These are phyloP conservation scores for Hylaea fasciaria DNA, from an alignment of 2,888 invertebrate genomes.

Conservation along the genomic window DNA sequence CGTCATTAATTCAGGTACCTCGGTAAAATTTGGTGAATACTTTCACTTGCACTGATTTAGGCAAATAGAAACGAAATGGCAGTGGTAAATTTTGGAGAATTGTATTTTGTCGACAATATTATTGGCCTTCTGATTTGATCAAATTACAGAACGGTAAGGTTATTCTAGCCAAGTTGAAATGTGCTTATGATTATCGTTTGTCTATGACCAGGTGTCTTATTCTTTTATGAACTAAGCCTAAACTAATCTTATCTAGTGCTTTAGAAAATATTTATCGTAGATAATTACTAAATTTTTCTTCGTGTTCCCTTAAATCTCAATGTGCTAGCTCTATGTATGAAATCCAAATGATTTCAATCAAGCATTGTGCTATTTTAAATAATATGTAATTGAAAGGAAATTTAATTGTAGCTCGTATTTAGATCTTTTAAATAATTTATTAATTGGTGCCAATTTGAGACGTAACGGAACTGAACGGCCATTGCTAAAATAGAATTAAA, in stretches of 20 bases:
- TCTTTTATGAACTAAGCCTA: slow-evolving; percentile 25
- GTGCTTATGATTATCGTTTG: slow-evolving; percentile 7
- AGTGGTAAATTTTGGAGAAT: too few species aligned
- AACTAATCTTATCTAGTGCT: slow-evolving; percentile 18
- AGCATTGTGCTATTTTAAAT: slow-evolving; percentile 32
- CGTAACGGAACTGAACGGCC: slow-evolving; percentile 49
- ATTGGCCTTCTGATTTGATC: neutral
- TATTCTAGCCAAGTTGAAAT: slow-evolving; percentile 12
- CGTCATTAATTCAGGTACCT: too few species aligned
- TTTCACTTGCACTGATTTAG: too few species aligned
- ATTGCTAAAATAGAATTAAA: slow-evolving; percentile 46
- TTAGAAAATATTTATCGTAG: slow-evolving; percentile 12
- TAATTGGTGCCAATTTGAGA: slow-evolving; percentile 71
- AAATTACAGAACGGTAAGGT: slow-evolving; percentile 12
- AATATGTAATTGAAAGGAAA: slow-evolving; percentile 32
- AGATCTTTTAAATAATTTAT: slow-evolving; percentile 42
- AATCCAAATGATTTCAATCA: slow-evolving; percentile 15
- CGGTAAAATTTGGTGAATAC: too few species aligned
- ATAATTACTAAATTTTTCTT: slow-evolving; percentile 30
- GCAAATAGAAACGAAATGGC: too few species aligned
- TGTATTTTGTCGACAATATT: too few species aligned
- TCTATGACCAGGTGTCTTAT: slow-evolving; percentile 32
- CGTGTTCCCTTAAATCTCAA: slow-evolving; percentile 18
- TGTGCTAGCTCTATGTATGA: slow-evolving; percentile 11
- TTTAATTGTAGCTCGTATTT: slow-evolving; percentile 45